These are phyloP conservation scores for Anoplopoma fimbria DNA, from an alignment of 2,113 vertebrate genomes.

Conservation along the genomic window DNA sequence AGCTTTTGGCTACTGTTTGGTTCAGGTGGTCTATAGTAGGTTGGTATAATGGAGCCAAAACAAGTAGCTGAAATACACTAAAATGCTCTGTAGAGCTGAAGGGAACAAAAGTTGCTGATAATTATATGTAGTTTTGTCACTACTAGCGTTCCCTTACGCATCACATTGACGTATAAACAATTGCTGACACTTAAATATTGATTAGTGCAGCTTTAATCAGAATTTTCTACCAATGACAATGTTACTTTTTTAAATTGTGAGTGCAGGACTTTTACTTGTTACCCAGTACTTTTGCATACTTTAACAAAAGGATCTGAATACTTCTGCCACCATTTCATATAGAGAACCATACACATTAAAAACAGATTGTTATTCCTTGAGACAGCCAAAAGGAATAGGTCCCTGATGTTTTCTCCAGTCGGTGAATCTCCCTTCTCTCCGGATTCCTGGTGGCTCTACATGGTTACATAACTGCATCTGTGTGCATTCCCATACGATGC, in stretches of 20 bases:
- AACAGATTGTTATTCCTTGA: background rate
- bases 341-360: background rate
- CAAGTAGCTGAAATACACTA: conserved; percentile 1
- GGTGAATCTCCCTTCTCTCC: conserved; percentile 29
- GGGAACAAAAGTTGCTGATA: background rate
- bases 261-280: background rate
- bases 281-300: background rate
- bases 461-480: conserved; percentile 67
- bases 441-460: conserved; percentile 49
- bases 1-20: background rate
- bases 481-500: conserved; percentile 71
- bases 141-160: background rate
- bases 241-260: background rate
- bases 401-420: background rate
- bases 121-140: background rate
- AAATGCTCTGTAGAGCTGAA: background rate
- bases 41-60: background rate
- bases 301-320: background rate
- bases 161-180: background rate
- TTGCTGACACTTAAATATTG: background rate
- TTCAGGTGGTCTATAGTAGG: background rate
- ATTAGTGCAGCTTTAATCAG: background rate
- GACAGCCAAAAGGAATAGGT: background rate
- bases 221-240: background rate
- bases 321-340: background rate